A percentile compares a stretch with the other conserved stretches of the same genome.
Evolutionary conservation across 2,113 vertebrate species (phyloP).

Genomic region (Passer domesticus): DNA sequence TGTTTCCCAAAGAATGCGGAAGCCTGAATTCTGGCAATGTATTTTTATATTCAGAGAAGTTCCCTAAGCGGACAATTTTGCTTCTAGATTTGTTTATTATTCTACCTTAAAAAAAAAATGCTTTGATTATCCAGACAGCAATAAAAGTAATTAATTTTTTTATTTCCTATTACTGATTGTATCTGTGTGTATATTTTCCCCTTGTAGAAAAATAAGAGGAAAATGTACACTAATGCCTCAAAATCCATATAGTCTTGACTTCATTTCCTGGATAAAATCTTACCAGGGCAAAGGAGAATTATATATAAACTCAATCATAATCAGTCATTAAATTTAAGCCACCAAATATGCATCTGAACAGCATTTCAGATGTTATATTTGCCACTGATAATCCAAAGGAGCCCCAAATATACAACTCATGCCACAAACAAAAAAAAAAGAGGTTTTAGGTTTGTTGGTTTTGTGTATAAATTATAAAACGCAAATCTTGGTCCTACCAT

Average conservation of each 20-base stretch:
- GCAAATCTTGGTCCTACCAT: neutral
- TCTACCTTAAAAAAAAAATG: neutral
- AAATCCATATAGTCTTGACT: neutral
- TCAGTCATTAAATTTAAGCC: neutral
- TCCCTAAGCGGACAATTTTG: neutral
- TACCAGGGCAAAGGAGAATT: neutral
- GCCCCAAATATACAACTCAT: neutral
- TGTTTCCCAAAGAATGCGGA: conserved; percentile 60
- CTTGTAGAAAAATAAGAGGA: neutral
- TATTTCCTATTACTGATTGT: neutral
- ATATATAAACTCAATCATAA: neutral
- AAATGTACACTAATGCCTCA: neutral
- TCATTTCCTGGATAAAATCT: neutral
- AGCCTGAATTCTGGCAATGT: conserved; percentile 8
- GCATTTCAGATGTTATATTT: neutral
- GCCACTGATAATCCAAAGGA: neutral
- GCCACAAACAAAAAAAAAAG: neutral
- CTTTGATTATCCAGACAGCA: neutral
- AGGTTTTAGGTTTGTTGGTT: neutral
- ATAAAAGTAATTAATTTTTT: neutral
- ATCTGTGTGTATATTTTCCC: neutral
- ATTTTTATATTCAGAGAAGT: neutral
- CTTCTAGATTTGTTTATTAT: neutral
- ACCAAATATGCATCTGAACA: neutral
- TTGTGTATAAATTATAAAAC: neutral